These are phyloP conservation scores for Percopsis omiscomaycus DNA, from an alignment of 2,797 vertebrate species.

Conservation along the genomic window DNA sequence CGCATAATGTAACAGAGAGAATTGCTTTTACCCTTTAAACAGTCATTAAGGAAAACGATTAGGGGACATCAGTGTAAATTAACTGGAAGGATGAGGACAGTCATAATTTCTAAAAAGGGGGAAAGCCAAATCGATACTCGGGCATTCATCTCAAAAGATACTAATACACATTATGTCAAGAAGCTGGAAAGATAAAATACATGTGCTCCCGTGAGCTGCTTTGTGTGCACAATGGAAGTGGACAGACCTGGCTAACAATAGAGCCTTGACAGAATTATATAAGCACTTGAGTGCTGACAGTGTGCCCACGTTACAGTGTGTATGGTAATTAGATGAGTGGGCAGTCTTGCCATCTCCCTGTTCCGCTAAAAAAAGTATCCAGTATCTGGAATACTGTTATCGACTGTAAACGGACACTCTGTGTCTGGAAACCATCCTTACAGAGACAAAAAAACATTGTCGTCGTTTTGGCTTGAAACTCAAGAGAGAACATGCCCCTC, in stretches of 20 bases:
- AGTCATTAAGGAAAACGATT: constrained; percentile 10
- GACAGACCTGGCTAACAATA: constrained; percentile 3
- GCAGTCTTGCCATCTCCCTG: constrained; percentile 1
- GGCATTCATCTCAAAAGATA: constrained; percentile 7
- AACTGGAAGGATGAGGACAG: background rate
- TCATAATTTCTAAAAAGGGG: background rate
- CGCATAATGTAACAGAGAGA: constrained; percentile 5
- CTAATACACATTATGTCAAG: constrained; percentile 1
- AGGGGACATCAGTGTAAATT: background rate
- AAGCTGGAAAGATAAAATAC: constrained; percentile 13
- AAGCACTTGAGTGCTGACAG: constrained; percentile 10
- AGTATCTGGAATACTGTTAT: too few species aligned
- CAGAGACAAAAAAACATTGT: too few species aligned
- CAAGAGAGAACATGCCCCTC: too few species aligned
- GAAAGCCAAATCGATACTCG: background rate
- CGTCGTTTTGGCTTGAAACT: too few species aligned
- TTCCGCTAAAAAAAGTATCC: too few species aligned
- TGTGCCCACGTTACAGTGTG: background rate
- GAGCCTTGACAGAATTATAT: constrained; percentile 6
- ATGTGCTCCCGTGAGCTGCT: constrained; percentile 4
- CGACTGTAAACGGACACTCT: too few species aligned
- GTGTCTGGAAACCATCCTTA: too few species aligned
- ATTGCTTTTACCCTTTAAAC: constrained; percentile 20
- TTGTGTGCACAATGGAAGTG: constrained; percentile 15
- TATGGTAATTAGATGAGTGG: constrained; percentile 17